phyloP scores from a whole-genome alignment of 1,140 invertebrate species.

The Bombyx mori region DNA sequence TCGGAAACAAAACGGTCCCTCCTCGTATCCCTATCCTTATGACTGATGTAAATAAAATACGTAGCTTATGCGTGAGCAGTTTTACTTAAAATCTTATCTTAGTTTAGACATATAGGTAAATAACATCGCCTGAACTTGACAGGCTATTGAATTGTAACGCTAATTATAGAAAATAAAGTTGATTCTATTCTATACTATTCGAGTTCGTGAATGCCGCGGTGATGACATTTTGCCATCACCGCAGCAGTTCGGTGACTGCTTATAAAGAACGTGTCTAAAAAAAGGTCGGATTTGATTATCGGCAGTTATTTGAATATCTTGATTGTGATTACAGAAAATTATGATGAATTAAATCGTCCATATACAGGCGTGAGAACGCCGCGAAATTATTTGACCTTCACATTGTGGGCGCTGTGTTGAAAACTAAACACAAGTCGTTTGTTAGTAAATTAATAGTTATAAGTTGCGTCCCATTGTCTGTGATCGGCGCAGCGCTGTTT shows the following conservation, averaged over 20 bases:
- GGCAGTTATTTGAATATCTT: conserved; percentile 66
- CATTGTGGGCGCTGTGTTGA: conserved; percentile 30
- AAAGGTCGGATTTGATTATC: conserved; percentile 70
- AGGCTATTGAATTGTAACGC: too few species aligned
- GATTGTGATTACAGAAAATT: conserved; percentile 64
- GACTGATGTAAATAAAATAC: background rate
- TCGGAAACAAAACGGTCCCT: conserved; percentile 36
- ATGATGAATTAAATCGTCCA: conserved; percentile 64
- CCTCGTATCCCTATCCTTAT: too few species aligned
- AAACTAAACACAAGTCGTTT: conserved; percentile 15
- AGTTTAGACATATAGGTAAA: too few species aligned
- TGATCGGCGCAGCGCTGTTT: conserved; percentile 9
- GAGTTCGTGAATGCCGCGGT: too few species aligned
- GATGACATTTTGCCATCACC: conserved; percentile 64
- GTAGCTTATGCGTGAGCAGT: too few species aligned
- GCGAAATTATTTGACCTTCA: conserved; percentile 60
- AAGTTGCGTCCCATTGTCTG: conserved; percentile 12
- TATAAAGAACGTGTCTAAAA: conserved; percentile 67
- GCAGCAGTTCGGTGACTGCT: conserved; percentile 63
- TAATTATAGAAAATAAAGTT: too few species aligned
- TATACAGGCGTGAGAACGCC: conserved; percentile 57
- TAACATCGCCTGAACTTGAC: too few species aligned
- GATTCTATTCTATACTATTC: conserved; percentile 35
- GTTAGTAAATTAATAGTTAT: conserved; percentile 15
- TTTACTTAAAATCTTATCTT: too few species aligned